Percentiles rank a stretch among this genome's conserved stretches.
These are phyloP conservation scores for Zaprionus tsacasi DNA, from an alignment of 1,140 invertebrate genomes.

Conservation along the genomic window DNA sequence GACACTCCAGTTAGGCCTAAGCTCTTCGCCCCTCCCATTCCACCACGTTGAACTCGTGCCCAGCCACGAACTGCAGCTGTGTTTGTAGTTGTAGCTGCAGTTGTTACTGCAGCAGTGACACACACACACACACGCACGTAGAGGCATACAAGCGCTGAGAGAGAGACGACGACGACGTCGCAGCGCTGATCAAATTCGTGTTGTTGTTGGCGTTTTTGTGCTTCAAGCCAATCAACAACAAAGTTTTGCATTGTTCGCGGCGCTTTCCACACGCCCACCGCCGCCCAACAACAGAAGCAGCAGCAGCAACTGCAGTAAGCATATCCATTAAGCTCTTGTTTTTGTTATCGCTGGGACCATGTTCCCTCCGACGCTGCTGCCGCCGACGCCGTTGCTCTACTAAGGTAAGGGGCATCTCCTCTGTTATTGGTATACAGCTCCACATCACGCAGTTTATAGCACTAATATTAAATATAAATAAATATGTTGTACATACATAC, in stretches of 20 bases:
- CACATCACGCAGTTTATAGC: slow-evolving; percentile 47
- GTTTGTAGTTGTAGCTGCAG: slow-evolving; percentile 32
- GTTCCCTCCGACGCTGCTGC: slow-evolving; percentile 15
- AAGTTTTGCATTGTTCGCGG: slow-evolving; percentile 57
- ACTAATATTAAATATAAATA: slow-evolving; percentile 34
- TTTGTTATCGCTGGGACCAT: slow-evolving; percentile 43
- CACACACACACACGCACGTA: slow-evolving; percentile 20
- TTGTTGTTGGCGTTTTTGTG: slow-evolving; percentile 11
- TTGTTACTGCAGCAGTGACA: slow-evolving; percentile 33
- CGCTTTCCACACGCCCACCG: slow-evolving; percentile 39
- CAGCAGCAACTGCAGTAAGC: slow-evolving; percentile 26
- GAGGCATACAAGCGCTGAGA: not conserved
- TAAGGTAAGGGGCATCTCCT: slow-evolving; percentile 52
- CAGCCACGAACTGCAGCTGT: slow-evolving; percentile 46
- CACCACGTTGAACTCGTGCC: slow-evolving; percentile 46
- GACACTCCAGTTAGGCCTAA: slow-evolving; percentile 2
- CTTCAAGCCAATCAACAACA: slow-evolving; percentile 58
- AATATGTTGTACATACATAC: slow-evolving; percentile 19
- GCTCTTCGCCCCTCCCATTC: slow-evolving; percentile 9
- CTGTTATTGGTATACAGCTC: slow-evolving; percentile 27
- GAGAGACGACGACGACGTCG: slow-evolving; percentile 18
- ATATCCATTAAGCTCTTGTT: slow-evolving; percentile 39
- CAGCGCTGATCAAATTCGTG: slow-evolving; percentile 32
- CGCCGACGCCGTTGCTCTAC: slow-evolving; percentile 26
- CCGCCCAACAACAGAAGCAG: slow-evolving; percentile 31